Evolutionary conservation across 2,797 vertebrate genomes (phyloP).

Genomic region (Zenarchopterus dispar): DNA sequence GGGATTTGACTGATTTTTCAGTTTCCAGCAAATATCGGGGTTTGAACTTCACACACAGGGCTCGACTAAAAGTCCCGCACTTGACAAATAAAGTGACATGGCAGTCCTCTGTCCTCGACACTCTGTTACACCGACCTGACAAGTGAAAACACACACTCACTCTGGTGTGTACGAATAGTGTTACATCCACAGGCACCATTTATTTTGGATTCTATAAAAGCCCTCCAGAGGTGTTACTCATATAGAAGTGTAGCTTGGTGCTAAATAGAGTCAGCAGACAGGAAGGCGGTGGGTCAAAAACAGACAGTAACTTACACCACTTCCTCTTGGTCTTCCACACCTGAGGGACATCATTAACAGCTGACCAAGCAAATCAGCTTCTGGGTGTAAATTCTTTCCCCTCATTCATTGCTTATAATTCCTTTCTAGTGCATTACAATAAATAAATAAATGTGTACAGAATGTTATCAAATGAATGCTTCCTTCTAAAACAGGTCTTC

Average conservation of each 20-base stretch:
- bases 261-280: constrained; percentile 72
- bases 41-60: constrained; percentile 4
- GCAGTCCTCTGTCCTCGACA: too few species aligned
- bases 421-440: too few species aligned
- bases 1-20: constrained; percentile 42
- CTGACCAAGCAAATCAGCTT: constrained; percentile 27
- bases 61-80: not conserved
- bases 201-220: constrained; percentile 53
- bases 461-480: not conserved
- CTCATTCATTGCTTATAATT: not conserved
- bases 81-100: not conserved
- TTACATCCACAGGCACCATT: constrained; percentile 36
- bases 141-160: constrained; percentile 43
- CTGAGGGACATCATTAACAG: constrained; percentile 45
- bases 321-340: constrained; percentile 67
- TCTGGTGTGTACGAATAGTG: constrained; percentile 16
- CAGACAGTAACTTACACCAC: constrained; percentile 69
- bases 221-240: constrained; percentile 33
- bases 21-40: constrained; percentile 23
- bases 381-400: not conserved
- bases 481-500: constrained; percentile 19
- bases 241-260: constrained; percentile 35
- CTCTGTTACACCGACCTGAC: constrained; percentile 15
- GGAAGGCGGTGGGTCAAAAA: constrained; percentile 55
- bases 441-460: not conserved